Percentiles rank a stretch among this genome's conserved stretches.
Evolutionary conservation across 30 jellyfish, hydroid and myxozoan species (phyloP).

Genomic region (Aurelia aurita): DNA sequence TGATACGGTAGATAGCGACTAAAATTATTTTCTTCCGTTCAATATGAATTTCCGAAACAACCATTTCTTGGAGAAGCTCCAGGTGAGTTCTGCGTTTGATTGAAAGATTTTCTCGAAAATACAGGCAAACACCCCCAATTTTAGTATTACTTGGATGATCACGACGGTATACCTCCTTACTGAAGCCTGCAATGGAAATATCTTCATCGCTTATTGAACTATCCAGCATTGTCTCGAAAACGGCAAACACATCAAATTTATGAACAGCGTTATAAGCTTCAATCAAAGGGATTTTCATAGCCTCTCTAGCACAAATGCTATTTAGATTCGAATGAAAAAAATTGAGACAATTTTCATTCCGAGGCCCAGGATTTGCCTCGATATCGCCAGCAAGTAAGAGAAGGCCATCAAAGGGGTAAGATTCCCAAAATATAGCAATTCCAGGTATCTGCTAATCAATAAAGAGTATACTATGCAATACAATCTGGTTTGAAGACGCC

Average conservation of each 20-base stretch:
- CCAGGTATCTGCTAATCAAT: too few species aligned
- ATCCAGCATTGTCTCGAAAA: too few species aligned
- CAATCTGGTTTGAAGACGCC: too few species aligned
- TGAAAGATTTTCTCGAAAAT: too few species aligned
- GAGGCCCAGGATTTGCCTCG: constrained; percentile 24
- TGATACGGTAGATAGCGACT: too few species aligned
- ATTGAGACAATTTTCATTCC: not conserved
- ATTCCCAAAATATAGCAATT: too few species aligned
- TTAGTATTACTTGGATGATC: too few species aligned
- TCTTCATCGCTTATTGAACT: not conserved
- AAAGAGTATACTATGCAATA: too few species aligned
- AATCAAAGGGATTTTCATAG: constrained; percentile 10
- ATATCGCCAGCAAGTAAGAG: not conserved
- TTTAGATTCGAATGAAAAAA: not conserved
- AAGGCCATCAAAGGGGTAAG: not conserved
- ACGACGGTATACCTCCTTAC: too few species aligned
- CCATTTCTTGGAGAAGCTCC: constrained; percentile 36
- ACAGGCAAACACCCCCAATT: too few species aligned
- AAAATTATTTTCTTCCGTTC: constrained; percentile 21
- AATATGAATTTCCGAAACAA: constrained; percentile 34
- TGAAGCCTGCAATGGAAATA: constrained; percentile 8
- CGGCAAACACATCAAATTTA: too few species aligned
- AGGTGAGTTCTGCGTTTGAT: constrained; percentile 51
- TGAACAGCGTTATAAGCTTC: not conserved
- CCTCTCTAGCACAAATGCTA: constrained; percentile 24